Evolutionary conservation across 2,888 invertebrate genomes (phyloP), one percentile per base, ranked within the genome.

Genomic region (Lacanobia oleracea): DNA sequence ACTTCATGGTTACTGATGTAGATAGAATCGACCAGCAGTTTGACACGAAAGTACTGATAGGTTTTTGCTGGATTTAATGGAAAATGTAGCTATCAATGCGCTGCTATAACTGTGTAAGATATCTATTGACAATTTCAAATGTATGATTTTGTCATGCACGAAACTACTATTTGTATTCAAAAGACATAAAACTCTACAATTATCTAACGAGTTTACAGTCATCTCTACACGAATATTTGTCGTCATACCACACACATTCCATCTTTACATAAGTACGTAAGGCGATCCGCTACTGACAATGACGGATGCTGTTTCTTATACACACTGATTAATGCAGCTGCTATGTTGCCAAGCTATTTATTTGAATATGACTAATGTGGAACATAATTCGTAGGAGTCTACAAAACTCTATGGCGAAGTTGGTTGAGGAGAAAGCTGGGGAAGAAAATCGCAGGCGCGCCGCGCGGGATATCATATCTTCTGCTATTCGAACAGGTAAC

Each of bases 381-480:
- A 65, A 57, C 50, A 61, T 72, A 64, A 57, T 69, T 82, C 50
- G 59, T 86, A 96, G 96, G 90, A 97, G 97, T 83, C 96, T 97
- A 86, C 97, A 97, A 88, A 97, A 97, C 88, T 97, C 97, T 9
- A 97, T 97, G 93, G 97, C 97, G 9, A 94, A 97, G 82, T 87
- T 97, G 75, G 97, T 95, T 40, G 97, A 96, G 81, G 96, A 95
- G 84, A 95, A 94, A 80, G 91, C 92, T 18, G 95, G 96, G 92
- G 92, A 97, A 94, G 90, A 96, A 91, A 86, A 84, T 67, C 91
- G 95, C 65, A 94, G 97, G 61, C 97, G 97, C 89, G 97, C 97
- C 85, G 98, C 98, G 2, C 96, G 97, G 67, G 97, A 97, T 89
- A 97, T 98, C 86, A 98, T 98, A 81, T 97, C 97, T 79, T 97